Evolutionary conservation across 2,113 vertebrate genomes (phyloP), one percentile per base, ranked within the genome.

Genomic region (Myiozetetes cayanensis): DNA sequence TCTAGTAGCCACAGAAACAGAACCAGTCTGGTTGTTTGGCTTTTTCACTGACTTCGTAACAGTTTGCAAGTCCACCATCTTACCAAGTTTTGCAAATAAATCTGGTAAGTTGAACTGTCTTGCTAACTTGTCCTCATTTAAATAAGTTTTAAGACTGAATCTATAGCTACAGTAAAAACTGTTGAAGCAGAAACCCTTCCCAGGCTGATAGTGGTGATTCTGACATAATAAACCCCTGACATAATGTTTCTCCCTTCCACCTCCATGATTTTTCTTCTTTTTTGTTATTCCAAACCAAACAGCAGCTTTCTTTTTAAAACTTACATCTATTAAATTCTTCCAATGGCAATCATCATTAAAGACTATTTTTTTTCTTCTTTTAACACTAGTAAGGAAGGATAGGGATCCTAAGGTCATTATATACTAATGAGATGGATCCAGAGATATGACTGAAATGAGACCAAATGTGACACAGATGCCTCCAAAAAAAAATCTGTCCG

Each of bases 391-490:
- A 77, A 80, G 43, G 66, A 96, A 79, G 61, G 79, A 87, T 56
- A 94, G 37, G 55, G 92, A 95, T n/a, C 47, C 76, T 58, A 82
- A 92, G 56, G 78, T 96, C 85, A 97, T 53, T 65, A 71, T 37
- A 90, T 39, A 87, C 28, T 91, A 95, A 95, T 25, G 33, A 95
- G 72, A 89, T 55, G 62, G 96, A 96, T 75, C 70, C 91, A 93
- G 78, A 85, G 68, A 61, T 74, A 77, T 8, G 74, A 70, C 65
- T 93, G 94, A 94, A 96, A 97, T 21, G 53, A 91, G 87, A 77
- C 44, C 50, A 66, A 75, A 41, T 31, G 53, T 94, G 91, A 94
- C 87, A 89, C 25, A 94, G 90, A 71, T 94, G 85, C 93, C 74
- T 61, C 89, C 5, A 80, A 46, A 56, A 83, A 83, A 17, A 61